Conservation (phyloP, 2,797 vertebrate species). For the Sciaenops ocellatus region DNA sequence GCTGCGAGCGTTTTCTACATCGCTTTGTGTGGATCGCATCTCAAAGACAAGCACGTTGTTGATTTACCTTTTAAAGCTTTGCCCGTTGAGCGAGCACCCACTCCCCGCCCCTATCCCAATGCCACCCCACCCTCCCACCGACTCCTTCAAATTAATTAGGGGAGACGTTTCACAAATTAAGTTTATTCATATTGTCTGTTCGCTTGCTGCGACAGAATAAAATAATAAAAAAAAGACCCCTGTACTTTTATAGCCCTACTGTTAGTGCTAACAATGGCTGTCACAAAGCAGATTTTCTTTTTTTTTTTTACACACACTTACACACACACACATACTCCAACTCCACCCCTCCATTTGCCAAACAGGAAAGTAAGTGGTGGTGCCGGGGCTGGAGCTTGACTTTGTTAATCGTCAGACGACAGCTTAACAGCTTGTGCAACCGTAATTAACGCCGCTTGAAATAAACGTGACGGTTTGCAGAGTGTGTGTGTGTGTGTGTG, state of each 20-base stretch:
- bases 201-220: conserved; percentile 61
- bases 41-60: conserved; percentile 64
- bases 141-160: conserved; percentile 82
- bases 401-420: conserved; percentile 85
- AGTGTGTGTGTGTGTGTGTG: conserved; percentile 33
- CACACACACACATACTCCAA: conserved; percentile 35
- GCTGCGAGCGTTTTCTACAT: conserved; percentile 63
- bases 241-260: conserved; percentile 73
- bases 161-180: conserved; percentile 81
- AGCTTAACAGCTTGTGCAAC: conserved; percentile 85
- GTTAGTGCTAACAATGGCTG: conserved; percentile 80
- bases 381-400: conserved; percentile 77
- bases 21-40: conserved; percentile 59
- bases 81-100: conserved; percentile 46
- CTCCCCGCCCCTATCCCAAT: background rate
- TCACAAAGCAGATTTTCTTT: conserved; percentile 72
- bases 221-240: conserved; percentile 67
- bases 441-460: conserved; percentile 84
- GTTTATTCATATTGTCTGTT: conserved; percentile 78
- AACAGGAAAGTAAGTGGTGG: conserved; percentile 73
- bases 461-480: conserved; percentile 74
- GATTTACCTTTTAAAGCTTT: conserved; percentile 79
- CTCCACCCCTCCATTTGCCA: conserved; percentile 73
- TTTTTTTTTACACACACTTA: conserved; percentile 2
- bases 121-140: background rate